These are phyloP conservation scores for Hiodon alosoides DNA, from an alignment of 2,113 vertebrate genomes.

Conservation along the genomic window DNA sequence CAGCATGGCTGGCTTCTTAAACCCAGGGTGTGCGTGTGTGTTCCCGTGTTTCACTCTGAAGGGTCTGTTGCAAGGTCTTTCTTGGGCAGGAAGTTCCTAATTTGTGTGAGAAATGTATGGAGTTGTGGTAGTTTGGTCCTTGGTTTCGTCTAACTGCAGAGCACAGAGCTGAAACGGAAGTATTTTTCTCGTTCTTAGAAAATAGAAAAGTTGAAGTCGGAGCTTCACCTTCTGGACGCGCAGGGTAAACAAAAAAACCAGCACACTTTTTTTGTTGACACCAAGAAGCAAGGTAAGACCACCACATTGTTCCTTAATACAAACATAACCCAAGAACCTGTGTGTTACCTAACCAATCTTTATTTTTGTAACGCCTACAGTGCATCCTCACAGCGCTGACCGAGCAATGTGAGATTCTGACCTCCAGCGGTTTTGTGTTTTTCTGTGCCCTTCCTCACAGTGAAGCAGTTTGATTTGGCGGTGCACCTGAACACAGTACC, in stretches of 20 bases:
- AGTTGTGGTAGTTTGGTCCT: not conserved
- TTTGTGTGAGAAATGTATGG: too few species aligned
- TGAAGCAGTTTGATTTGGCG: constrained; percentile 77
- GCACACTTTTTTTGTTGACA: constrained; percentile 83
- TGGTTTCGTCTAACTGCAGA: not conserved
- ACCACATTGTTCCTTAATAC: not conserved
- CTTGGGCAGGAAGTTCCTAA: too few species aligned
- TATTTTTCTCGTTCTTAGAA: constrained; percentile 63
- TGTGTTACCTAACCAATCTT: not conserved
- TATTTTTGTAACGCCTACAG: not conserved
- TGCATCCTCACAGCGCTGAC: too few species aligned
- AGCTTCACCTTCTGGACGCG: constrained; percentile 89
- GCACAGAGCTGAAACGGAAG: not conserved
- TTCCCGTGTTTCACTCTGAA: not conserved
- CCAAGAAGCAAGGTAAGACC: constrained; percentile 73
- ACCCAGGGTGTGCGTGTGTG: not conserved
- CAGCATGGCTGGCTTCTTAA: not conserved
- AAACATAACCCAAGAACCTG: too few species aligned
- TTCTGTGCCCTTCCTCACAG: constrained; percentile 50
- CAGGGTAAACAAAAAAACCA: constrained; percentile 68
- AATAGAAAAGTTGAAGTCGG: constrained; percentile 89
- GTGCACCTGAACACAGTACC: constrained; percentile 76
- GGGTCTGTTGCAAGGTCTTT: too few species aligned
- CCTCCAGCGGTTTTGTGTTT: not conserved
- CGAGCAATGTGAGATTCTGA: not conserved